A percentile compares a stretch with the other conserved stretches of the same genome.
Conservation (phyloP, 2,888 invertebrate genomes). For the Polymixis flavicincta region DNA sequence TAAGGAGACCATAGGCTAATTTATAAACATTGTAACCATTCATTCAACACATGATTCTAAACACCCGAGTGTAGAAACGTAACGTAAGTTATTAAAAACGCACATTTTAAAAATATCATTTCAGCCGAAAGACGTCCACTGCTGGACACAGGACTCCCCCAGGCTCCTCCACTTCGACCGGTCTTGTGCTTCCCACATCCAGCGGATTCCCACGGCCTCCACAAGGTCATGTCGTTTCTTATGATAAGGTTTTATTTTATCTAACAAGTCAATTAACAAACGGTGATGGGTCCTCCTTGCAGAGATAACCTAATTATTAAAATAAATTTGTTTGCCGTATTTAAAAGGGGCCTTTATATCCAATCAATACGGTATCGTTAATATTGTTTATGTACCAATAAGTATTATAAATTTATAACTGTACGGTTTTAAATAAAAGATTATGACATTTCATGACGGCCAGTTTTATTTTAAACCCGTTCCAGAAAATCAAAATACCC, state of each 20-base stretch:
- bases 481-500: background rate
- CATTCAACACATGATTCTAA: too few relatives aligned
- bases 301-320: background rate
- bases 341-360: background rate
- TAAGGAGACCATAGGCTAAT: too few relatives aligned
- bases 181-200: too few relatives aligned
- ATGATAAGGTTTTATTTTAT: background rate
- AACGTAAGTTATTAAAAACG: too few relatives aligned
- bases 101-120: too few relatives aligned
- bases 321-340: background rate
- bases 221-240: too few relatives aligned
- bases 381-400: background rate
- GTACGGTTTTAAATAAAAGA: conserved; percentile 6
- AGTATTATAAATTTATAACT: conserved; percentile 13
- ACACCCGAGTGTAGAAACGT: too few relatives aligned
- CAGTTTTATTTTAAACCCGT: background rate
- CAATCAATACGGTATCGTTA: background rate
- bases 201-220: too few relatives aligned
- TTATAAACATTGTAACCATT: too few relatives aligned
- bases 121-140: too few relatives aligned
- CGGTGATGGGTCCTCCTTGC: background rate
- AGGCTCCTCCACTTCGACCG: too few relatives aligned
- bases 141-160: too few relatives aligned
- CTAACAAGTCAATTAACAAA: background rate
- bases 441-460: background rate